Conservation (phyloP, 2,797 vertebrate species). For the Karalla daura region DNA sequence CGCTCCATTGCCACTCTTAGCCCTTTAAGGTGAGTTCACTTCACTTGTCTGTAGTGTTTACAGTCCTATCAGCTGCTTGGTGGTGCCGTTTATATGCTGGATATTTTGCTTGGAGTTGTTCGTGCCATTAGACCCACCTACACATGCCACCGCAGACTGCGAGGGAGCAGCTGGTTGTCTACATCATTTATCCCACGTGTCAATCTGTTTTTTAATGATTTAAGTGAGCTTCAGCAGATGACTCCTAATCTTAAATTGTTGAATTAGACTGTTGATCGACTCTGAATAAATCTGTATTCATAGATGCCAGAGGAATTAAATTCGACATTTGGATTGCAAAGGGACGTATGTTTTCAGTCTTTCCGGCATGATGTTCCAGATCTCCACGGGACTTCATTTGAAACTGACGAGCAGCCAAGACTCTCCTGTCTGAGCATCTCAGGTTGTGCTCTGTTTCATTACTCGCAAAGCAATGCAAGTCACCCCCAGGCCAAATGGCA, state of each 20-base stretch:
- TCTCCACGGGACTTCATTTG: slow-evolving; percentile 41
- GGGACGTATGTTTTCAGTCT: background rate
- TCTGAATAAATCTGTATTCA: slow-evolving; percentile 15
- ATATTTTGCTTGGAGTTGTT: slow-evolving; percentile 20
- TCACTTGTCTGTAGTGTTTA: background rate
- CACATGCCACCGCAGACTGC: slow-evolving; percentile 14
- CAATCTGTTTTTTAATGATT: slow-evolving; percentile 14
- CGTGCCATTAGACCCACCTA: slow-evolving; percentile 1
- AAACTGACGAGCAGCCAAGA: slow-evolving; percentile 43
- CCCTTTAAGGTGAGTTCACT: slow-evolving; percentile 1
- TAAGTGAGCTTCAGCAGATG: background rate
- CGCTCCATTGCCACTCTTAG: slow-evolving; percentile 3
- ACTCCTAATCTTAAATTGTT: slow-evolving; percentile 13
- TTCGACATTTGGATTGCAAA: background rate
- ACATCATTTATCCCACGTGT: slow-evolving; percentile 8
- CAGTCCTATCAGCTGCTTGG: slow-evolving; percentile 1
- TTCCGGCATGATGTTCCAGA: slow-evolving; percentile 27
- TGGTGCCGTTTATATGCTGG: background rate
- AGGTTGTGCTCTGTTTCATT: slow-evolving; percentile 44
- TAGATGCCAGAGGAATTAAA: slow-evolving; percentile 4
- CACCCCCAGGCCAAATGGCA: slow-evolving; percentile 40
- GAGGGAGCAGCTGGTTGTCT: slow-evolving; percentile 6
- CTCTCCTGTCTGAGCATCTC: slow-evolving; percentile 45
- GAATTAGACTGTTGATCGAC: background rate
- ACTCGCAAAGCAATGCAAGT: slow-evolving; percentile 49